phyloP scores from a whole-genome alignment of 64 coral and sea anemone genomes.

The Pocillopora verrucosa region DNA sequence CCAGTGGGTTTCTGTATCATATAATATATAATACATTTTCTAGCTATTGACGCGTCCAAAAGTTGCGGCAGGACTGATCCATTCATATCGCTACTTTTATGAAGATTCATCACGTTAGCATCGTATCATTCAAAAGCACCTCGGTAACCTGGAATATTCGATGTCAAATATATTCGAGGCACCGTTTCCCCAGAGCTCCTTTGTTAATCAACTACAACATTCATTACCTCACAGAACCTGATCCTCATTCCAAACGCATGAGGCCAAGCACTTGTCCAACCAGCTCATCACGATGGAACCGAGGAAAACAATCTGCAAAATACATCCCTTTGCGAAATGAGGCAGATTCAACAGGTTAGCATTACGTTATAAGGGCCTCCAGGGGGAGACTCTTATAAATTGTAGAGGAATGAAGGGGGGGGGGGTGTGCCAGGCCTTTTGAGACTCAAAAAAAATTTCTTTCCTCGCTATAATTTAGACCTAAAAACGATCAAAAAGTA shows the following conservation, averaged over 20 bases:
- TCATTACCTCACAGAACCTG: not conserved
- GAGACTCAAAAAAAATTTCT: not conserved
- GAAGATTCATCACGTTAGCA: no score
- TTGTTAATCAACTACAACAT: not conserved
- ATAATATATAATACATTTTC: no score
- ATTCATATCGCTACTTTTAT: no score
- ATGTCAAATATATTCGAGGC: no score
- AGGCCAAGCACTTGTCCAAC: conserved; percentile 17
- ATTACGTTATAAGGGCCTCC: not conserved
- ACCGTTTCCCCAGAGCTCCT: no score
- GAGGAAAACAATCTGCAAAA: not conserved
- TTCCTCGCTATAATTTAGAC: no score
- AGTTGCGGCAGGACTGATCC: no score
- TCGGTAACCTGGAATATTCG: no score
- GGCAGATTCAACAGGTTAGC: conserved; percentile 60
- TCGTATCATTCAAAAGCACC: no score
- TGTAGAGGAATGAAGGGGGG: not conserved
- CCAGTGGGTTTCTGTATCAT: no score
- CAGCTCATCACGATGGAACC: not conserved
- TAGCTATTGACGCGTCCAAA: no score
- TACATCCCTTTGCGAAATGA: conserved; percentile 4
- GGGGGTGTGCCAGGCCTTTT: not conserved
- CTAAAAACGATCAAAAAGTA: no score
- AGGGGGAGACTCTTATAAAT: not conserved
- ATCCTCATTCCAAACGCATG: not conserved